These are phyloP conservation scores for Scotopteryx bipunctaria DNA, from an alignment of 2,888 invertebrate genomes.

Conservation along the genomic window DNA sequence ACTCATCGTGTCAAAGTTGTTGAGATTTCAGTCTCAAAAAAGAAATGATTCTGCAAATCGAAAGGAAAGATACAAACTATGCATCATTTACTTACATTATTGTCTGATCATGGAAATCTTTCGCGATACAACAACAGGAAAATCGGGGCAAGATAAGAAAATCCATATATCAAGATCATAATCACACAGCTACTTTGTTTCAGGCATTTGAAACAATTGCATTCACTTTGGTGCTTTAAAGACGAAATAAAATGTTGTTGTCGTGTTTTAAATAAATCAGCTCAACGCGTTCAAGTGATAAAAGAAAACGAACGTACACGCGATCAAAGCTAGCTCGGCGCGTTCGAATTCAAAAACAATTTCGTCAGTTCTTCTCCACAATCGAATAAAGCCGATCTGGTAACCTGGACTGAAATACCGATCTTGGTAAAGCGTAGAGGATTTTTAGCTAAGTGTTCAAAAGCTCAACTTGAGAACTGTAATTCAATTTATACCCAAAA, in stretches of 20 bases:
- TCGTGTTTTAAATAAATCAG: slow-evolving; percentile 22
- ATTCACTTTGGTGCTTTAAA: slow-evolving; percentile 13
- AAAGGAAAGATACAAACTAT: not conserved
- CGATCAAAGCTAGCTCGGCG: slow-evolving; percentile 20
- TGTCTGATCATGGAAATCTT: not conserved
- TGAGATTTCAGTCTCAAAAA: no score
- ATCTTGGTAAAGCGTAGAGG: slow-evolving; percentile 25
- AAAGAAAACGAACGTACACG: slow-evolving; percentile 21
- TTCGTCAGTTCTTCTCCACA: slow-evolving; percentile 23
- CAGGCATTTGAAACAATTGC: not conserved
- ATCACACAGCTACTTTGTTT: slow-evolving; percentile 11
- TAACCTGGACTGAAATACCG: no score
- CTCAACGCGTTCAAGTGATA: slow-evolving; percentile 17
- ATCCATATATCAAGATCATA: slow-evolving; percentile 4
- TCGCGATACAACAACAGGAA: not conserved
- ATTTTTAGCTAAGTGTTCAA: slow-evolving; percentile 17
- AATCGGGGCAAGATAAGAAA: not conserved
- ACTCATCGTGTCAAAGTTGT: no score
- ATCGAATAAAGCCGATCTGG: slow-evolving; percentile 28
- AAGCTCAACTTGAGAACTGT: slow-evolving; percentile 17
- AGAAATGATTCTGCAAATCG: no score
- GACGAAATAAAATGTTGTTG: slow-evolving; percentile 13
- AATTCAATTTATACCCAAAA: slow-evolving; percentile 6
- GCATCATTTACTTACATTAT: slow-evolving; percentile 4
- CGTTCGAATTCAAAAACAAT: slow-evolving; percentile 22